A percentile compares a stretch with the other conserved stretches of the same genome.
These are phyloP conservation scores for Acanthosepion esculentum DNA, from an alignment of 2,888 invertebrate genomes.

Conservation along the genomic window DNA sequence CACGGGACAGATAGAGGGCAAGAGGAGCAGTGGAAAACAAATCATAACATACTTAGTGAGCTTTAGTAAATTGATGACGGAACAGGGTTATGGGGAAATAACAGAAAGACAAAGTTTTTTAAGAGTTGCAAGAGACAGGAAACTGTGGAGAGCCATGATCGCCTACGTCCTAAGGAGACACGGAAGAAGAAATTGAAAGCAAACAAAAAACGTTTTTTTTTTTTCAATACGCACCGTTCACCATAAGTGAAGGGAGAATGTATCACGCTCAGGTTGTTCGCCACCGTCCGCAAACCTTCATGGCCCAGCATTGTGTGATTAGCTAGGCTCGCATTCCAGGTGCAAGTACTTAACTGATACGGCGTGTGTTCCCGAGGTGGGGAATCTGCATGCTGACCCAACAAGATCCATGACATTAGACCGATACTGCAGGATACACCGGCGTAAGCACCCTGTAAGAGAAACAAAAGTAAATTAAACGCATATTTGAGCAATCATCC, in stretches of 20 bases:
- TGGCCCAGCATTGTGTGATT: neutral
- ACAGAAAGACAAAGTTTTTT: too few species aligned
- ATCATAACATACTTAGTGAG: too few species aligned
- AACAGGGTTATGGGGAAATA: too few species aligned
- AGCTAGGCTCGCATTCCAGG: slow-evolving; percentile 56
- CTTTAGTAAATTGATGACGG: too few species aligned
- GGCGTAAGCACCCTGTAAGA: slow-evolving; percentile 81
- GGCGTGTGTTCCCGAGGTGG: slow-evolving; percentile 54
- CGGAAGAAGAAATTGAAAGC: too few species aligned
- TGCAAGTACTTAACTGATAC: slow-evolving; percentile 56
- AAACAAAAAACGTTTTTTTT: too few species aligned
- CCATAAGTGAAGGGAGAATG: neutral
- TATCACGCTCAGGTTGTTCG: neutral
- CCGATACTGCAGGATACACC: slow-evolving; percentile 82
- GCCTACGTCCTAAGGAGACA: too few species aligned
- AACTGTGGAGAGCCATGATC: too few species aligned
- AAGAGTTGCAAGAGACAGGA: too few species aligned
- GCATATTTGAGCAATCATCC: too few species aligned
- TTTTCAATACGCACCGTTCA: neutral
- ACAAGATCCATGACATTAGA: slow-evolving; percentile 87
- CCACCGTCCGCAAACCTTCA: neutral
- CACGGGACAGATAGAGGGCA: too few species aligned
- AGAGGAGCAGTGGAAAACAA: too few species aligned
- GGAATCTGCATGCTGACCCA: slow-evolving; percentile 82
- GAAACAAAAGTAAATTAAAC: neutral